Base-by-base conservation (phyloP, 2,797 vertebrate species). In the Pseudomugil gertrudae region DNA sequence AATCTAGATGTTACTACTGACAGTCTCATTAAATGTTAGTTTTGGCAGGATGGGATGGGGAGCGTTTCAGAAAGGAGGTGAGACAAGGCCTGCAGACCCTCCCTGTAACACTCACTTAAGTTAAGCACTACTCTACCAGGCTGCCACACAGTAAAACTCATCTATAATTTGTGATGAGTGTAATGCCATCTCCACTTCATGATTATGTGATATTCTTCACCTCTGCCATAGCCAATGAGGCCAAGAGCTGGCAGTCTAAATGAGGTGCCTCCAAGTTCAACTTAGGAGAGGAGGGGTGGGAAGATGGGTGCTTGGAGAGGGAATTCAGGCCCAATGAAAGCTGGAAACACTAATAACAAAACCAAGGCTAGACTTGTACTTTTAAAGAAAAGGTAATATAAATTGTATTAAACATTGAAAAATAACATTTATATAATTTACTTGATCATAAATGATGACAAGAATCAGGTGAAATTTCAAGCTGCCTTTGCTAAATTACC, bases 201-300 rank as follows among this genome's bases (percentile, higher is more conserved):
- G 96, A 97, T 96, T 94, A 95, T 92, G 93, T 94, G 93, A 92
- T 96, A 96, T 96, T 96, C 94, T 94, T 95, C 93, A 93, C 95
- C 95, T 95, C 93, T 89, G 92, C 94, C 90, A 91, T 89, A 94
- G 95, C 95, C 95, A 95, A 94, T 94, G 93, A 92, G 86, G 86
- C 86, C 88, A 74, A 81, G 76, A 83, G 83, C 87, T 84, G 79
- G 77, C 63, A 83, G 74, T 69, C 84, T 88, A 93, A 94, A 93
- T 92, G 91, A 92, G 90, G 91, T 87, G 78, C 83, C 68, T 82
- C 80, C 87, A 90, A 90, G 92, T 92, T 91, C 80, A 92, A 81
- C 78, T 86, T 75, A 78, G 84, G 66, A 79, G 23, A 77, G 69
- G 87, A 83, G 76, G 75, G 74, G 74, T 79, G 78, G 77, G 69